phyloP scores from a whole-genome alignment of 92 coral and sea anemone genomes.

The Porites lobata region DNA sequence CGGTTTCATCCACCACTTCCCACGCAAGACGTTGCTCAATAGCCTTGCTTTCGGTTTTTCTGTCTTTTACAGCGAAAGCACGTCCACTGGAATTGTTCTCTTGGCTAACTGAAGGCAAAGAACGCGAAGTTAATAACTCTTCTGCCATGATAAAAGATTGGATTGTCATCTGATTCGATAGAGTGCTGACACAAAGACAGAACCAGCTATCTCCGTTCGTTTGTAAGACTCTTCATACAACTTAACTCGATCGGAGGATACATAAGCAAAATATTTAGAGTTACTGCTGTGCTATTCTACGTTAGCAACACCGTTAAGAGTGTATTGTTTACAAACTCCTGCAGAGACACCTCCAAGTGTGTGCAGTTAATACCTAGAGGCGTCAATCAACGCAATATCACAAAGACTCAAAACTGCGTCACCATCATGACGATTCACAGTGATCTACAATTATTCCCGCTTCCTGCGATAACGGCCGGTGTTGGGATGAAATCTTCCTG shows the following conservation, averaged over 20 bases:
- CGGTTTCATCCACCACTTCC: conserved; percentile 14
- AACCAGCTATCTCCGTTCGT: background rate
- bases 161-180: background rate
- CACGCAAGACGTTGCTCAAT: conserved; percentile 11
- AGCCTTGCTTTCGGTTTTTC: conserved; percentile 2
- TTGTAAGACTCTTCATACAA: background rate
- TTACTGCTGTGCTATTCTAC: background rate
- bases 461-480: background rate
- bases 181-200: too few relatives aligned
- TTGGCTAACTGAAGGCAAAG: conserved; percentile 23
- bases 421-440: conserved; percentile 6
- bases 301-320: conserved; percentile 15
- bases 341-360: background rate
- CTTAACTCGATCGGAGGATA: background rate
- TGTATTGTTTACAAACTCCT: background rate
- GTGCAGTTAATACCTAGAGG: background rate
- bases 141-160: conserved; percentile 9
- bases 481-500: background rate
- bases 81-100: background rate
- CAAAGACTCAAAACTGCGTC: conserved; percentile 17
- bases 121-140: background rate
- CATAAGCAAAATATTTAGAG: background rate
- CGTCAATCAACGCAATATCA: conserved; percentile 25
- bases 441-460: too few relatives aligned
- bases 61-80: background rate